These are phyloP conservation scores for Discoglossus pictus DNA, from an alignment of 2,797 vertebrate species.

Conservation along the genomic window DNA sequence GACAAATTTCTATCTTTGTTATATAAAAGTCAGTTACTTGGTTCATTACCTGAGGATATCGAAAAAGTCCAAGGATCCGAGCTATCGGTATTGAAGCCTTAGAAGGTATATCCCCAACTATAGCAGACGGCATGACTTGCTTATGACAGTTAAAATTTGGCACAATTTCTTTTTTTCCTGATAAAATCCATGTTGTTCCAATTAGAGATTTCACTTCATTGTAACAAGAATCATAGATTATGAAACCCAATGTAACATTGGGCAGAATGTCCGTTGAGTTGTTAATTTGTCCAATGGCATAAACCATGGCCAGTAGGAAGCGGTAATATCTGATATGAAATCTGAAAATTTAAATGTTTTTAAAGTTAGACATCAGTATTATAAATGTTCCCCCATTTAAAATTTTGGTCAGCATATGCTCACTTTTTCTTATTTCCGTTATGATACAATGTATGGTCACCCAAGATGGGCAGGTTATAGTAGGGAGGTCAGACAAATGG, in stretches of 20 bases:
- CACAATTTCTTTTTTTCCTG: conserved; percentile 22
- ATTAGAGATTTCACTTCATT: conserved; percentile 34
- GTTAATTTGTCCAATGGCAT: conserved; percentile 36
- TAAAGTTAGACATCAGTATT: no score
- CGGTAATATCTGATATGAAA: conserved; percentile 48
- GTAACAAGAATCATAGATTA: conserved; percentile 43
- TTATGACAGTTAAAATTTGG: conserved; percentile 35
- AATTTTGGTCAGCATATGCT: no score
- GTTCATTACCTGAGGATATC: conserved; percentile 35
- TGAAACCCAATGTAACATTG: conserved; percentile 38
- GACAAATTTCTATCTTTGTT: no score
- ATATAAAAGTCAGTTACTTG: no score
- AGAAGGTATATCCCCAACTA: conserved; percentile 40
- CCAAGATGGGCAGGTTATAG: no score
- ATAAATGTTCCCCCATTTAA: no score
- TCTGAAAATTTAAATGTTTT: background rate
- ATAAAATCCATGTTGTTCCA: conserved; percentile 37
- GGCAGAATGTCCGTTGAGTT: conserved; percentile 23
- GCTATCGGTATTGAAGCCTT: conserved; percentile 45
- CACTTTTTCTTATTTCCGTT: no score
- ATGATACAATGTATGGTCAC: no score
- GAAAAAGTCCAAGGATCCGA: conserved; percentile 35
- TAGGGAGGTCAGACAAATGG: no score
- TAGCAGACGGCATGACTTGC: conserved; percentile 15
- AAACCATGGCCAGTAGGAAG: conserved; percentile 34